Percentiles rank a stretch among this genome's conserved stretches.
These are phyloP conservation scores for Coryphaenoides rupestris DNA, from an alignment of 2,113 vertebrate genomes.

Conservation along the genomic window DNA sequence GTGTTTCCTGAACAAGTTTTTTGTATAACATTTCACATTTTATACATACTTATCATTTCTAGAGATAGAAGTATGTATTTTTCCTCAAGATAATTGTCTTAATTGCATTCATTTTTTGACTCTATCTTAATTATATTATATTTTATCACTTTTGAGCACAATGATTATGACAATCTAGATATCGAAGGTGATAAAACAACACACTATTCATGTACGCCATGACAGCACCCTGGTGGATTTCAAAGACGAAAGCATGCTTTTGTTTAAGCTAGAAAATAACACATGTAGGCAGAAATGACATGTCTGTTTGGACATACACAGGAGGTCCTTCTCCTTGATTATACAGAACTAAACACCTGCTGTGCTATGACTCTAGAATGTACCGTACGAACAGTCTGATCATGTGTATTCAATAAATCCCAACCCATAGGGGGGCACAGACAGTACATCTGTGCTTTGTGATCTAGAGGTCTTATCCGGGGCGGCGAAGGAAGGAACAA, in stretches of 20 bases:
- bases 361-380: constrained; percentile 21
- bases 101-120: not conserved
- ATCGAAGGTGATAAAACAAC: no score
- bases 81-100: not conserved
- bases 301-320: constrained; percentile 5
- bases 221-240: not conserved
- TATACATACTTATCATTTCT: constrained; percentile 19
- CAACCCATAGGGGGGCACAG: constrained; percentile 11
- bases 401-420: constrained; percentile 30
- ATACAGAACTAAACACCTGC: constrained; percentile 33
- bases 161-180: no score
- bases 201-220: not conserved
- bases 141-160: no score
- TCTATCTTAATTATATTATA: not conserved
- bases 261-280: no score
- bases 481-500: constrained; percentile 9
- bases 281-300: no score
- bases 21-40: constrained; percentile 30
- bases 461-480: constrained; percentile 17
- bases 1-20: constrained; percentile 65
- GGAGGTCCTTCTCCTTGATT: constrained; percentile 6
- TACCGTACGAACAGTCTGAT: constrained; percentile 8
- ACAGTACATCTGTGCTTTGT: not conserved
- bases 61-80: constrained; percentile 3
- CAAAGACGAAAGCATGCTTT: not conserved